Conservation (phyloP, 2,797 vertebrate species). For the Parotocinclus haroldoi region DNA sequence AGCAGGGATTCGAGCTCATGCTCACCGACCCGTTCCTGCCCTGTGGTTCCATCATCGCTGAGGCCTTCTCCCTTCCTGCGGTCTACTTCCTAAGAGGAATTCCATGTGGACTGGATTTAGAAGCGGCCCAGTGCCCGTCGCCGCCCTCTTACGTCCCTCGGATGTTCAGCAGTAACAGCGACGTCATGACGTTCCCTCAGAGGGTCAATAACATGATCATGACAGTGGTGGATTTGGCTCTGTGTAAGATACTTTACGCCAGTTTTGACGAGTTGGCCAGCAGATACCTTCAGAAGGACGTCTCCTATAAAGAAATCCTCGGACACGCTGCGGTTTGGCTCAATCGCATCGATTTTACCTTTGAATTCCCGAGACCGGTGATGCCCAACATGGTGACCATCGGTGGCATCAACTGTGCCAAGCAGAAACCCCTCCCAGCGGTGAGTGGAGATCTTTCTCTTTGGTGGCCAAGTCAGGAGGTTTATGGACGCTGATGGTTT, state of each 20-base stretch:
- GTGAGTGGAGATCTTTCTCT: too few relatives aligned
- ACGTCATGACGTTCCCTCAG: constrained; percentile 66
- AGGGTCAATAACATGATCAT: constrained; percentile 63
- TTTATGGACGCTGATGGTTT: too few relatives aligned
- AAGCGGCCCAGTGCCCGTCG: constrained; percentile 61
- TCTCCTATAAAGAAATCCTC: constrained; percentile 59
- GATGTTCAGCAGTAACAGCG: constrained; percentile 46
- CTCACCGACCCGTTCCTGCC: constrained; percentile 75
- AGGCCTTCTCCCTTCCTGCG: constrained; percentile 61
- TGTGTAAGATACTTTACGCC: constrained; percentile 52
- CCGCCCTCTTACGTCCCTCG: constrained; percentile 67
- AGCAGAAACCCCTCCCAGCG: constrained; percentile 6
- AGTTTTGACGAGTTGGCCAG: constrained; percentile 63
- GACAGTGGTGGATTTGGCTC: constrained; percentile 33
- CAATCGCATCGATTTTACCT: constrained; percentile 72
- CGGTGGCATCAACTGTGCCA: constrained; percentile 12
- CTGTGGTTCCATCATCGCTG: constrained; percentile 68
- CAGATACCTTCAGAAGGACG: constrained; percentile 47
- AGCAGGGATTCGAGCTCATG: constrained; percentile 58
- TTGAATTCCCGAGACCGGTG: constrained; percentile 56
- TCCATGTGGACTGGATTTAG: constrained; percentile 62
- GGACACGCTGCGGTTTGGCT: constrained; percentile 67
- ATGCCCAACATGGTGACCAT: constrained; percentile 20
- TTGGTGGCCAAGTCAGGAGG: too few relatives aligned
- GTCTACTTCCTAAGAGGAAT: constrained; percentile 68